Base-by-base conservation (phyloP, 2,113 vertebrate species). In the Vidua macroura region DNA sequence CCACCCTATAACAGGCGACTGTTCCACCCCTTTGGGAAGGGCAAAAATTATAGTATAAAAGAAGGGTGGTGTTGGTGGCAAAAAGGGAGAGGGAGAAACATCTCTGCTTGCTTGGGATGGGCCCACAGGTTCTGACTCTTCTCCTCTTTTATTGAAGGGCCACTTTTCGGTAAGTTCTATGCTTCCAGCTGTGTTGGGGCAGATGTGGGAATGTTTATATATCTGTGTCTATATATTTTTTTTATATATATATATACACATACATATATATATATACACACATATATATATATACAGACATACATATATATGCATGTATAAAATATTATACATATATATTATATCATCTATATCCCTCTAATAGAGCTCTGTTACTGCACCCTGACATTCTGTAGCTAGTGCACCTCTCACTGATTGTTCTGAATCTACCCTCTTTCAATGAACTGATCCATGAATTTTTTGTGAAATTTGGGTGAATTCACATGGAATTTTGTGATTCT, bases 41-140 rank as follows among this genome's bases (percentile, higher is more conserved):
- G 75, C 43, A 73, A 56, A 69, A 88, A 49, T 22, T 10, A 43
- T 8, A 2, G 11, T 2, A 80, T 70, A 72, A 79, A 87, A 79
- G 58, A 56, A 64, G 35, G 7, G 13, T 7, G 3, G 2, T 28
- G 3, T 25, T 41, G 20, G 56, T 23, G n/a, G 49, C n/a, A 25
- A n/a, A n/a, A 39, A 21, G 6, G 8, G 23, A 21, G 33, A 41
- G 13, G 6, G 10, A 17, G 9, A 22, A 63, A 21, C 15, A 16
- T 7, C 7, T 39, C 20, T 41, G 13, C 16, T 63, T 1, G 0
- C 24, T 35, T 15, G 9, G n/a, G 21, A 18, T 31, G 5, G 0
- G 11, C 22, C 16, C 6, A 6, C 2, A 1, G 11, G 10, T 20
- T 18, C 18, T 20, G 25, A 18, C 15, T 33, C 33, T 51, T 25